Percentiles rank a stretch among this genome's conserved stretches.
Evolutionary conservation across 2,113 vertebrate genomes (phyloP).

Genomic region (Gymnogyps californianus): DNA sequence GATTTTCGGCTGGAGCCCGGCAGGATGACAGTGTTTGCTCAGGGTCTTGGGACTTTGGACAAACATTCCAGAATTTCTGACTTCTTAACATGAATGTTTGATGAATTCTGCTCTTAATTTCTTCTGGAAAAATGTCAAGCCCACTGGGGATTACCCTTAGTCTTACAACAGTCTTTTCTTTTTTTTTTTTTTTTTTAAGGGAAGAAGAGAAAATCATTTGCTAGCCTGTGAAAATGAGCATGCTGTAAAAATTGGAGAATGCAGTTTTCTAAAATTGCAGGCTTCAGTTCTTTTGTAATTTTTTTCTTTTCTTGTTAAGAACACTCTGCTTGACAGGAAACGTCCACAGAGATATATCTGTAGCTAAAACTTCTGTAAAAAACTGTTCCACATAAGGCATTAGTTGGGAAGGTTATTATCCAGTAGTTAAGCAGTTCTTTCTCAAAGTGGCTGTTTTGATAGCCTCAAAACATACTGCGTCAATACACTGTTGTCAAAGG

Average conservation of each 20-base stretch:
- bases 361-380: background rate
- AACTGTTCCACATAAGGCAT: background rate
- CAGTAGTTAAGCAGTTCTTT: background rate
- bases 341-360: background rate
- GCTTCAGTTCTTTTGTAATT: background rate
- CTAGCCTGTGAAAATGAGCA: slow-evolving; percentile 14
- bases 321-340: background rate
- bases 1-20: slow-evolving; percentile 77
- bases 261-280: slow-evolving; percentile 4
- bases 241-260: slow-evolving; percentile 18
- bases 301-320: background rate
- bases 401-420: slow-evolving; percentile 22
- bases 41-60: slow-evolving; percentile 79
- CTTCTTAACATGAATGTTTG: slow-evolving; percentile 81
- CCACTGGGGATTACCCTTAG: slow-evolving; percentile 54
- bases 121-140: slow-evolving; percentile 75
- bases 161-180: slow-evolving; percentile 35
- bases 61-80: slow-evolving; percentile 87
- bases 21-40: slow-evolving; percentile 77
- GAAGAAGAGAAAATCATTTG: slow-evolving; percentile 21
- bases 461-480: slow-evolving; percentile 15
- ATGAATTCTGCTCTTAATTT: slow-evolving; percentile 81
- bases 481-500: background rate
- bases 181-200: background rate
- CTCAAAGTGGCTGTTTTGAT: slow-evolving; percentile 47